Percentiles rank a stretch among this genome's conserved stretches.
Evolutionary conservation across 1,140 invertebrate genomes (phyloP).

Genomic region (Drosophila pruinosa): DNA sequence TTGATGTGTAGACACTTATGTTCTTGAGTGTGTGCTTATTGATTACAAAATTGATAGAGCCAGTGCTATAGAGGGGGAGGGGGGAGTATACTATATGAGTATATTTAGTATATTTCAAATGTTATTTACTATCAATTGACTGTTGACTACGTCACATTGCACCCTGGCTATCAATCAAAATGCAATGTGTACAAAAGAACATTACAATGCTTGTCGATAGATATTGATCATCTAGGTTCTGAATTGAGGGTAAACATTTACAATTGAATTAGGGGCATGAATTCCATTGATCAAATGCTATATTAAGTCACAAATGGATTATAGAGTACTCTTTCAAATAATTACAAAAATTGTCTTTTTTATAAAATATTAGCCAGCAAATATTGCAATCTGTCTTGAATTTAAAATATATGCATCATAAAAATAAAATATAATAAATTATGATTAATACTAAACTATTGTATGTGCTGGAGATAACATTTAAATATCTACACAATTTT

Average conservation of each 20-base stretch:
- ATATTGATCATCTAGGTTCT: constrained; percentile 11
- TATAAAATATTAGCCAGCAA: too few relatives aligned
- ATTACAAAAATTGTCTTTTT: too few relatives aligned
- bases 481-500: too few relatives aligned
- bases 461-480: too few relatives aligned
- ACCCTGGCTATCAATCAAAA: constrained; percentile 52
- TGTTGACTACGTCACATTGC: constrained; percentile 42
- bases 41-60: constrained; percentile 30
- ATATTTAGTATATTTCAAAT: background rate
- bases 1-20: background rate
- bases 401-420: too few relatives aligned
- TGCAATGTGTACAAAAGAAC: constrained; percentile 2
- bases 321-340: too few relatives aligned
- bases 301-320: too few relatives aligned
- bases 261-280: background rate
- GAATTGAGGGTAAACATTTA: background rate
- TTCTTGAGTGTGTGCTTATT: constrained; percentile 13
- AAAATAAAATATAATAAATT: too few relatives aligned
- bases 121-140: constrained; percentile 39
- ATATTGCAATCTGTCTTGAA: too few relatives aligned
- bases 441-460: too few relatives aligned
- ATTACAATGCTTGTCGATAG: background rate
- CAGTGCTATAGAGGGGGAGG: constrained; percentile 1
- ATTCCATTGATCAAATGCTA: background rate
- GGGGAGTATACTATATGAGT: background rate